Evolutionary conservation across 30 jellyfish, hydroid and myxozoan genomes (phyloP).

Genomic region (Euphysa ruthae): DNA sequence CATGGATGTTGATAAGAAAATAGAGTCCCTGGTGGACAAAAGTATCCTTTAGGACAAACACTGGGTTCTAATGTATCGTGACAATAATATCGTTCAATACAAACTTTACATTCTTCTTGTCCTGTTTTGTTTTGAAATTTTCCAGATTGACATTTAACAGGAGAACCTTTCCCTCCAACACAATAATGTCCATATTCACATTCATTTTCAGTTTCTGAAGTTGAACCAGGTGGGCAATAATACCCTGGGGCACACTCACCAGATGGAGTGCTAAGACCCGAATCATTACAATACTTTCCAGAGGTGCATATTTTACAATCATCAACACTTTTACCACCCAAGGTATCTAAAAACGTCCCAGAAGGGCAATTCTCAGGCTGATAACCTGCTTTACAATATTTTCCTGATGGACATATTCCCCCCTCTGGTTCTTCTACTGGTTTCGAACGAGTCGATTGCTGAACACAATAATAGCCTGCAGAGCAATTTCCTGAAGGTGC

Average conservation of each 20-base stretch:
- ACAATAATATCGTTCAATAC: conserved; percentile 81
- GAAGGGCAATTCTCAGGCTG: conserved; percentile 61
- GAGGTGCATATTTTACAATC: conserved; percentile 77
- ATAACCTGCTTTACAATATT: conserved; percentile 79
- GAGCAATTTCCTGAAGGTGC: conserved; percentile 85
- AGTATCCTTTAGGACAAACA: conserved; percentile 87
- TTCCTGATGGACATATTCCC: conserved; percentile 72
- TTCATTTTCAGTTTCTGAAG: conserved; percentile 43
- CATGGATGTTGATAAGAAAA: conserved; percentile 67
- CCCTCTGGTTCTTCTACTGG: conserved; percentile 35
- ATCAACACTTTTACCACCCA: conserved; percentile 35
- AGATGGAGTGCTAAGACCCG: conserved; percentile 69
- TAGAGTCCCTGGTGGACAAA: conserved; percentile 79
- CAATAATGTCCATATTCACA: conserved; percentile 82
- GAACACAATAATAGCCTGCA: conserved; percentile 80
- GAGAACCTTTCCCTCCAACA: conserved; percentile 80
- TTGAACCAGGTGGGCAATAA: conserved; percentile 86
- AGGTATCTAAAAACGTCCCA: conserved; percentile 72
- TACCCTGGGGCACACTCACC: conserved; percentile 93
- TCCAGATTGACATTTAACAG: conserved; percentile 88
- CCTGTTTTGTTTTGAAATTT: conserved; percentile 61
- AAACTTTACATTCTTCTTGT: conserved; percentile 53
- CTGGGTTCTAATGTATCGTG: conserved; percentile 84
- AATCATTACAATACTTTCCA: conserved; percentile 79
- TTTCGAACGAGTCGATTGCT: conserved; percentile 46